phyloP scores from a whole-genome alignment of 1,140 invertebrate genomes.

The Leptonema lineaticorne region DNA sequence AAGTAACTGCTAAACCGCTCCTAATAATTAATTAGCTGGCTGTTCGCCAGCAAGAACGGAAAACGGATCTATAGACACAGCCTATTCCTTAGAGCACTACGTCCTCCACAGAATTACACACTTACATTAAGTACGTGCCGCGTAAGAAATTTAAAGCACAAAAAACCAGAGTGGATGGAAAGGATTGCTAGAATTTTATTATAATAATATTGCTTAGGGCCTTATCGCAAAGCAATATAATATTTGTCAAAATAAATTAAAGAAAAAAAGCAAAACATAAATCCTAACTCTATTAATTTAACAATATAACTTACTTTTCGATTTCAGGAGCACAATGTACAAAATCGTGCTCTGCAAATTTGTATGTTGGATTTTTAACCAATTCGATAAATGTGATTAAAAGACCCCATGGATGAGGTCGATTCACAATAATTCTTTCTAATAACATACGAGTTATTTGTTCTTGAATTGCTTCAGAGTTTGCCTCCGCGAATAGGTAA shows the following conservation, averaged over 20 bases:
- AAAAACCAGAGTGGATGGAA: too few relatives aligned
- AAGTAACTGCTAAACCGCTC: too few relatives aligned
- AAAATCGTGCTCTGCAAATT: slow-evolving; percentile 99
- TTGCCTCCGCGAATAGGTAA: slow-evolving; percentile 97
- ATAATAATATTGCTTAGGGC: too few relatives aligned
- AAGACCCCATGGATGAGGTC: slow-evolving; percentile 98
- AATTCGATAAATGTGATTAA: slow-evolving; percentile 99
- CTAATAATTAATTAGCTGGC: too few relatives aligned
- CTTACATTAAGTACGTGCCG: too few relatives aligned
- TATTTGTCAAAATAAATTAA: not conserved
- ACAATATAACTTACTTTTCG: slow-evolving; percentile 65
- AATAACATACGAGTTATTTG: slow-evolving; percentile 91
- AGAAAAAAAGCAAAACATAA: not conserved
- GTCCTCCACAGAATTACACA: too few relatives aligned
- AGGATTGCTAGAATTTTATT: too few relatives aligned
- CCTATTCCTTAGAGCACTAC: too few relatives aligned
- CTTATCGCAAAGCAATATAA: too few relatives aligned
- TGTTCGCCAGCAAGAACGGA: too few relatives aligned
- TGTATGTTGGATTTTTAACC: slow-evolving; percentile 98
- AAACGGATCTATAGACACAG: too few relatives aligned
- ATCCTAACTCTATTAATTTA: not conserved
- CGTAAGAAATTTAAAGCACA: too few relatives aligned
- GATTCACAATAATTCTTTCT: slow-evolving; percentile 95
- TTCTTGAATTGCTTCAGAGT: slow-evolving; percentile 93
- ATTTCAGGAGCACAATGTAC: slow-evolving; percentile 99